Evolutionary conservation across 2,888 invertebrate genomes (phyloP).

Genomic region (Temnothorax ravouxi): DNA sequence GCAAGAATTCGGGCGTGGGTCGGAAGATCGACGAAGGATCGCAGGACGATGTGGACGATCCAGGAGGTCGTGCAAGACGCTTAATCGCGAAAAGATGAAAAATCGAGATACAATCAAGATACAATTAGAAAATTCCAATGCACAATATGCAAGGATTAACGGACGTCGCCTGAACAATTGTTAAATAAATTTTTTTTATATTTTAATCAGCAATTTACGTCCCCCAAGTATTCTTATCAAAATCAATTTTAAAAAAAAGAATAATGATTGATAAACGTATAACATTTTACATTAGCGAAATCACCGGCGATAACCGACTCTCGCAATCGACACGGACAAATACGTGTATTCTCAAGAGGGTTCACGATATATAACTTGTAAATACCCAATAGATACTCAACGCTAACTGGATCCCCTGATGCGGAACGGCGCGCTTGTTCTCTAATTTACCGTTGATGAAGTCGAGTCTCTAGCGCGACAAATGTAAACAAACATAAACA

Average conservation of each 20-base stretch:
- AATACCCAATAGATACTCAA: not conserved
- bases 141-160: not conserved
- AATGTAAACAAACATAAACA: not conserved
- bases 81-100: not conserved
- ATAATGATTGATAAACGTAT: not conserved
- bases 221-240: not conserved
- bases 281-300: not conserved
- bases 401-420: not conserved
- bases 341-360: not conserved
- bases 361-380: not conserved
- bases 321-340: not conserved
- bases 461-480: not conserved
- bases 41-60: no score
- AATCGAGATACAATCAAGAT: not conserved
- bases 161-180: not conserved
- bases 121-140: not conserved
- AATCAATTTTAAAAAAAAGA: not conserved
- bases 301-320: not conserved
- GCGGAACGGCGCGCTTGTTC: not conserved
- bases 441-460: conserved; percentile 37
- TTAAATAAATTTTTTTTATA: not conserved
- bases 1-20: conserved; percentile 28
- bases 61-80: not conserved
- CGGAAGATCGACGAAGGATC: not conserved
- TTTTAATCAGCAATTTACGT: not conserved